Evolutionary conservation across 2,113 vertebrate species (phyloP), one percentile per base, ranked within the genome.

Genomic region (Actinemys pallida): DNA sequence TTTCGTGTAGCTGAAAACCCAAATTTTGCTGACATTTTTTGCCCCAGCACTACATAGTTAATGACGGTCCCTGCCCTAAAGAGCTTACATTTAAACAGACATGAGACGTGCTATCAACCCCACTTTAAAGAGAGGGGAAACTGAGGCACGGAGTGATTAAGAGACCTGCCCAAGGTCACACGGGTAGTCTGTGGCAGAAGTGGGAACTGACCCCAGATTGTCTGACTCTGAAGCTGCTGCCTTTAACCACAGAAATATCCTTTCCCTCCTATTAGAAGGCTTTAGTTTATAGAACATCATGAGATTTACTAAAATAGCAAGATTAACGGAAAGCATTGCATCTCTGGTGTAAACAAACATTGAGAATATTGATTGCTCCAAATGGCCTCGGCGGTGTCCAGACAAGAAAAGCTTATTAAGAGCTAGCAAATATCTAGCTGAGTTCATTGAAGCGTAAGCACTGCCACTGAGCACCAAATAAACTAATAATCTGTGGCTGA

Each of bases 211-310:
- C 54, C 69, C 80, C 78, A n/a, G 57, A 85, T 76, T 81, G 65
- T 11, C 49, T 0, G 0, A 81, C 14, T 81, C 57, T 1, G 10
- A 14, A 50, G 0, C 0, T 27, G 19, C 47, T 1, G 1, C 35
- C 90, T 79, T 65, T 78, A 89, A 83, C 42, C 6, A 81, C 83
- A 82, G 19, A 9, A 83, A 8, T 6, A 5, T 22, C 2, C 10
- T 5, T 78, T 24, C 12, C 24, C 11, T 29, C 50, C 11, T 20
- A 50, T 76, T 2, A 1, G 81, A 81, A 92, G 59, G 52, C 84
- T 86, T 90, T 0, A 0, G 24, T 22, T 1, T 86, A 83, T 24
- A 47, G 69, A 22, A 9, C 49, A 5, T 1, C 8, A n/a, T 24
- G 25, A 78, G 24, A 14, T 47, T 47, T 78, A 47, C 24, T 45